Percentiles rank a stretch among this genome's conserved stretches.
Evolutionary conservation across 2,888 invertebrate species (phyloP).

Genomic region (Tethea ocularis): DNA sequence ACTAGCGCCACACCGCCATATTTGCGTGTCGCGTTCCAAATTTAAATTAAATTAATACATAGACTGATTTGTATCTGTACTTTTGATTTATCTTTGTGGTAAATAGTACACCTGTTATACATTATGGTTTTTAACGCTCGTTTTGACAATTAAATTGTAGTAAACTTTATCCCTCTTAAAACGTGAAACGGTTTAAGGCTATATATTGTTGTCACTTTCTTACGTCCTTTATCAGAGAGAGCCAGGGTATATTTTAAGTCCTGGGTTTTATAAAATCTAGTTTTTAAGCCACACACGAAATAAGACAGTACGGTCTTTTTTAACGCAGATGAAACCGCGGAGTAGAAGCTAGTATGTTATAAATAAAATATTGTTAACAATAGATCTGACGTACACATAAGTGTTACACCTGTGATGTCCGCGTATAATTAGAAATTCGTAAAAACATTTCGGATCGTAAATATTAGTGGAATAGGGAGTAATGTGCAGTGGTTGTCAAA

Average conservation of each 20-base stretch:
- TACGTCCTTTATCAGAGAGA: too few relatives aligned
- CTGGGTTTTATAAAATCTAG: too few relatives aligned
- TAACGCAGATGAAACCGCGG: neutral
- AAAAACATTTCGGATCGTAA: constrained; percentile 61
- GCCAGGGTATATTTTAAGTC: too few relatives aligned
- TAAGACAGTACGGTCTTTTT: too few relatives aligned
- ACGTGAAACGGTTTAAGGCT: too few relatives aligned
- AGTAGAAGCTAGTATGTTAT: neutral
- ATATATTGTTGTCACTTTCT: too few relatives aligned
- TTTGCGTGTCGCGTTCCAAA: neutral
- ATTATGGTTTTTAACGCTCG: constrained; percentile 17
- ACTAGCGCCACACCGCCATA: neutral
- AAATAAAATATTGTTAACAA: constrained; percentile 15
- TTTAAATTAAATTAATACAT: neutral
- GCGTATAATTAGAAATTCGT: constrained; percentile 66
- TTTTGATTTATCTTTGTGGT: constrained; percentile 1
- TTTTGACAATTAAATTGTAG: neutral
- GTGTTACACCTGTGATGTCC: constrained; percentile 74
- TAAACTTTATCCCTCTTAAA: neutral
- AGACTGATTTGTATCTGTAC: constrained; percentile 4
- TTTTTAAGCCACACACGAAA: too few relatives aligned
- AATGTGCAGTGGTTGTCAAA: constrained; percentile 45
- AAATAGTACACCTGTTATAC: constrained; percentile 14
- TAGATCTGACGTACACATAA: constrained; percentile 37
- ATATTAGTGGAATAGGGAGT: constrained; percentile 51